Base-by-base conservation (phyloP, 1,140 invertebrate genomes). In the Zaprionus camerounensis region DNA sequence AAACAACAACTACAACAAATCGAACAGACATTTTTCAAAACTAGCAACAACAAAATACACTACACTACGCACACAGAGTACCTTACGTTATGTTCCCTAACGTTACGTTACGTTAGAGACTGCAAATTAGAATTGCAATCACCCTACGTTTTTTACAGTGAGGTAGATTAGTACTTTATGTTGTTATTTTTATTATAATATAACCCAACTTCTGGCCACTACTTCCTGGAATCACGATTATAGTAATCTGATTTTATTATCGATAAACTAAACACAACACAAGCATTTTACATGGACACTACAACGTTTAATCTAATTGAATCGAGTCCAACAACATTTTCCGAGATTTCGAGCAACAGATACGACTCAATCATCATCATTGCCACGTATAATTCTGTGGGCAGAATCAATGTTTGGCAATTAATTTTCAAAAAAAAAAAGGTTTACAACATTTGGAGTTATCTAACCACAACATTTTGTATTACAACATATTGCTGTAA, bases 101-200 rank as follows among this genome's bases (percentile, higher is more conserved):
- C 6, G 2, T 46, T 17, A 46, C 41, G n/a, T 17, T 41, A 41
- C 15, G 13, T 17, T 46, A 24, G 49, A 71, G 44, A 63, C 58
- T 51, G 51, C 62, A 36, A 58, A 51, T 44, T 65, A 65, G 55
- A 76, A 76, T 71, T 71, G 73, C 61, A 57, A 74, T 56, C n/a
- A 55, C n/a, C 7, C 41, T 20, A 46, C 7, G 3, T 17, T 7
- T 9, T 17, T 17, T 26, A n/a, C 28, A 49, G 22, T 20, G 5
- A 34, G 51, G 63, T 38, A 41, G 41, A 56, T 44, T 20, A 17
- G 13, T n/a, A 41, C 28, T 31, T 31, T 7, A 31, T 31, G 7
- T 34, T 55, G 22, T 26, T 34, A 34, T 11, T 7, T 2, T 31
- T 0, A 38, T 5, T 5, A 38, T 26, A 17, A 44, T 2, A 44